Base-by-base conservation (phyloP, 2,888 invertebrate species). In the Melieria picta region DNA sequence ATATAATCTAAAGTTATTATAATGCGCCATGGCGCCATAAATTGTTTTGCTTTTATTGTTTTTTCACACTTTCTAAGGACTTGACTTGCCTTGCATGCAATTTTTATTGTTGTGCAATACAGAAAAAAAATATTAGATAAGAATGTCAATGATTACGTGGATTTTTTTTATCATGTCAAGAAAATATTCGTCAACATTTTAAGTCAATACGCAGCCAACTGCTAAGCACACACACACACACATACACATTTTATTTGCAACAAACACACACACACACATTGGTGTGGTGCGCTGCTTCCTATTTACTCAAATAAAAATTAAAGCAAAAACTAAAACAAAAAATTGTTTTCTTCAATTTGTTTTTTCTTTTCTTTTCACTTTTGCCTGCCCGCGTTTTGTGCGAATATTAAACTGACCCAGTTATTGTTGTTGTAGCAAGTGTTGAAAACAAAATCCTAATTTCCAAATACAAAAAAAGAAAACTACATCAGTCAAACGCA, bases 331-430 rank as follows among this genome's bases (percentile, higher is more conserved):
- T n/a, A 52, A 52, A n/a, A 13, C 52, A 52, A 52, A 52, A 52
- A n/a, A 52, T 52, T 2, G 9, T 2, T 50, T 30, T 50, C 10
- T 50, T 50, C 11, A 50, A 56, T n/a, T 62, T 62, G 5, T 46
- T 47, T 3, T 63, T 48, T 48, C 7, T 50, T 64, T 64, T 30
- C 43, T 64, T 64, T 42, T n/a, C 16, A 64, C 13, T 11, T 42
- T 16, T 63, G 48, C 16, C 5, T 63, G 47, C 13, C 5, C 7
- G 16, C n/a, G 30, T 63, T n/a, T 48, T 63, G 1, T 47, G 43
- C 43, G 11, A 62, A 43, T 50, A 50, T 64, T 50, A 63, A 47
- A 63, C n/a, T 57, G 57, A 57, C 57, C 57, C 16, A 57, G 9
- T 57, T 57, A 30, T 57, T 57, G 42, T 57, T 57, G 16, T 30